phyloP scores from a whole-genome alignment of 2,888 invertebrate genomes.

The Drosophila mimica region DNA sequence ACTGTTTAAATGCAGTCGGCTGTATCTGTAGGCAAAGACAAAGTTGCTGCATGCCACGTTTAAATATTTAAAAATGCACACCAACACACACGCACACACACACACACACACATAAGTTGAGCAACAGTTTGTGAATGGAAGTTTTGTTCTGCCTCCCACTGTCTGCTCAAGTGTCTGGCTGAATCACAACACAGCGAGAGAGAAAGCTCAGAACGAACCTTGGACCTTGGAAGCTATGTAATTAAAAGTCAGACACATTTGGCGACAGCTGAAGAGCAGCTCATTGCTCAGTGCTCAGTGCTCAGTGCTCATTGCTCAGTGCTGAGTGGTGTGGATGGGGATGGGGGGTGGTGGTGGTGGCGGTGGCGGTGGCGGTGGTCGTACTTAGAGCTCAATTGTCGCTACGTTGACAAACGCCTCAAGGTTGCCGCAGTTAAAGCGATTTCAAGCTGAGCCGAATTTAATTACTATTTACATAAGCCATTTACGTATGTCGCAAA shows the following conservation, averaged over 20 bases:
- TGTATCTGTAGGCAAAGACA: slow-evolving; percentile 2
- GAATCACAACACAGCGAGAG: slow-evolving; percentile 45
- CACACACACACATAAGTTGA: slow-evolving; percentile 2
- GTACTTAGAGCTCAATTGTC: slow-evolving; percentile 1
- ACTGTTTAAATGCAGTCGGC: background rate
- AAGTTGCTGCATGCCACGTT: background rate
- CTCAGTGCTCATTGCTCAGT: background rate
- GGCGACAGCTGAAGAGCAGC: background rate
- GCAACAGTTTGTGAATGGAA: slow-evolving; percentile 11
- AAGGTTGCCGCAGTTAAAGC: background rate
- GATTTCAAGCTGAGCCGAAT: background rate
- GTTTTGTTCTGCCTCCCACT: background rate
- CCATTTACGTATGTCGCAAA: background rate
- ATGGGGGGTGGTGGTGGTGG: background rate
- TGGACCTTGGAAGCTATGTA: slow-evolving; percentile 36
- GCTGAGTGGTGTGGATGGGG: background rate
- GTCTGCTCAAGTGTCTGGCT: slow-evolving; percentile 37
- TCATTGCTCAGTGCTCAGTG: background rate
- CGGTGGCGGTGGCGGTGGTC: background rate
- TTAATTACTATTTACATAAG: slow-evolving; percentile 7
- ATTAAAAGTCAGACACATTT: slow-evolving; percentile 54
- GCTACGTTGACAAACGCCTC: background rate
- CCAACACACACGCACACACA: background rate
- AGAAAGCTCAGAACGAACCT: slow-evolving; percentile 4
- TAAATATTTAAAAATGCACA: background rate